Evolutionary conservation across 1,140 invertebrate species (phyloP), one percentile per base, ranked within the genome.

Genomic region (Rhyacophila brunnea): DNA sequence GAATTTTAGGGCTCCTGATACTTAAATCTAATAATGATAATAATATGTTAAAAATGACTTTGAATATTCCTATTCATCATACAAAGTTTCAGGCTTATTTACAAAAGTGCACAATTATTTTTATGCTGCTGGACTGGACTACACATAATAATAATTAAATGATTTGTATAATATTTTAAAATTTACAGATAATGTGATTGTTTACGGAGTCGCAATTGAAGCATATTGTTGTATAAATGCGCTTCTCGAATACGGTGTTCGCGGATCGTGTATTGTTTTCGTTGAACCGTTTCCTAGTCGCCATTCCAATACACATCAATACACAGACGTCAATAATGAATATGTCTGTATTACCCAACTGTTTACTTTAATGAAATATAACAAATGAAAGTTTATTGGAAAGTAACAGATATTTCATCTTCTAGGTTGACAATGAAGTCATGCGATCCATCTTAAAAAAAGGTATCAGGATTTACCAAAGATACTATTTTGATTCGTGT

Each of bases 141-240:
- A n/a, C n/a, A n/a, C n/a, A n/a, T n/a, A n/a, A n/a, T n/a, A n/a
- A n/a, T n/a, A n/a, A n/a, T n/a, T n/a, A n/a, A n/a, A n/a, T n/a
- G n/a, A n/a, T n/a, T n/a, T 28, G 15, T 40, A 40, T 6, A 40
- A 40, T 40, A 15, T 40, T n/a, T 40, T 5, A 40, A 4, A 40
- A 40, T 5, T 49, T 60, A 5, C 20, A 80, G 77, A 70, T 46
- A 65, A 43, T 7, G 78, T 87, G 17, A 68, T 87, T 0, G 77
- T 87, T 1, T 86, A 87, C 67, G 86, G 86, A 1, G 73, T 80
- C 34, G 80, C 74, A 58, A 66, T 87, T 15, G 80, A 86, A 58
- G 81, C 80, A 6, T 86, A 84, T 60, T 78, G 74, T 46, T 83
- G 83, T 45, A 66, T 87, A 1, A 73, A 78, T 6, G 81, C 78